Base-by-base conservation (phyloP, 2,888 invertebrate species). In the Actias luna region DNA sequence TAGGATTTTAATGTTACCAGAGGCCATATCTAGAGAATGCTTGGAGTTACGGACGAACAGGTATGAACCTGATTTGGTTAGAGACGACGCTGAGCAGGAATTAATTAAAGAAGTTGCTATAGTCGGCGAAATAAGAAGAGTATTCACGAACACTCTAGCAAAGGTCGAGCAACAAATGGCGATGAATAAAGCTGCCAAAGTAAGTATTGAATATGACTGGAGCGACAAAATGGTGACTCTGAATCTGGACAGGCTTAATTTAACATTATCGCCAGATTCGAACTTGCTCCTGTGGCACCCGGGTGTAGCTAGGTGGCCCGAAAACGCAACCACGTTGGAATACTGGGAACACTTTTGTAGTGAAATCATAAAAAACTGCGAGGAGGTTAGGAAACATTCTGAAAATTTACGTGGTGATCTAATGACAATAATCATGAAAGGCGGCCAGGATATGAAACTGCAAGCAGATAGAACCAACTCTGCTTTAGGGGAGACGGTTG, bases 201-300 rank as follows among this genome's bases (percentile, higher is more conserved):
- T 95, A 52, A 93, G 95, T 27, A 88, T 98, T 64, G 98, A 98
- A 86, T 94, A 94, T 70, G 98, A 98, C 81, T 98, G 98, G 97
- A 96, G 97, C 70, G 97, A 98, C 80, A 98, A 98, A 87, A 94
- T 94, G 76, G 94, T 95, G 57, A 92, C 96, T 0, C 94, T 96
- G 72, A 94, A 95, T 69, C 91, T 96, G 16, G 98, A 98, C 71
- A 92, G 94, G 0, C 80, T 88, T 1, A 96, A 96, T 79, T 89
- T 94, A 8, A 93, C 93, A 0, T 87, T 98, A 42, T 94, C 94
- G 33, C 96, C 95, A 50, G 86, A 93, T 62, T 96, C 96, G 0
- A 94, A 89, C 64, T 93, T 94, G 59, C 93, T 97, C 63, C 85
- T 96, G 77, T 96, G 95, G 82, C 96, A 96, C 76, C 95, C 96